These are phyloP conservation scores for Eulemur rufifrons DNA, from an alignment of 2,113 vertebrate species.

Conservation along the genomic window DNA sequence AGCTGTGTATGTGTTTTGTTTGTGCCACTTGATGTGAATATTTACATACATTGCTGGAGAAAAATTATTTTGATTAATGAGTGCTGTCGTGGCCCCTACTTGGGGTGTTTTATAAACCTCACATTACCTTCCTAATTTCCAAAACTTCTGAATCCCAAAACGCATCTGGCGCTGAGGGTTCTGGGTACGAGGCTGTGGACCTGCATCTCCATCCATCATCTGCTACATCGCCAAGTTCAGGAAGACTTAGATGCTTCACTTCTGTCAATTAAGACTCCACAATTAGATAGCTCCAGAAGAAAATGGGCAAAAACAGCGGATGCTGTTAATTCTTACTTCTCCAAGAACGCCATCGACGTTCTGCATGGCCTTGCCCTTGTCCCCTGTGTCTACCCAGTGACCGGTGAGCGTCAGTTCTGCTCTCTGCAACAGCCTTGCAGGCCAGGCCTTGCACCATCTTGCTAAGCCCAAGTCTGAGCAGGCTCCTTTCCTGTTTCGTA, in stretches of 20 bases:
- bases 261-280: not conserved
- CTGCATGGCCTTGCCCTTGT: rapidly evolving
- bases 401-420: not conserved
- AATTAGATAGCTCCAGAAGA: not conserved
- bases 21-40: not conserved
- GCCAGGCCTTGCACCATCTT: not conserved
- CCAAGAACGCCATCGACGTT: not conserved
- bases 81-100: not conserved
- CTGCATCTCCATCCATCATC: rapidly evolving
- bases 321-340: not conserved
- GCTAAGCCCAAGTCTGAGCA: not conserved
- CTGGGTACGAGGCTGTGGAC: not conserved
- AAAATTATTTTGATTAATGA: not conserved
- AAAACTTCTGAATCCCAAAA: not conserved
- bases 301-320: not conserved
- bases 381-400: not conserved
- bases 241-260: not conserved
- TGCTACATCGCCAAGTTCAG: not conserved
- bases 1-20: not conserved
- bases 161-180: not conserved
- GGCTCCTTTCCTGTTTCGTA: rapidly evolving
- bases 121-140: not conserved
- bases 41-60: not conserved
- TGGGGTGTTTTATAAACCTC: not conserved
- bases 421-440: not conserved